Percentiles rank a stretch among this genome's conserved stretches.
Conservation (phyloP, 53 echinoderm and acorn worm genomes). For the Hippasteria phrygiana region DNA sequence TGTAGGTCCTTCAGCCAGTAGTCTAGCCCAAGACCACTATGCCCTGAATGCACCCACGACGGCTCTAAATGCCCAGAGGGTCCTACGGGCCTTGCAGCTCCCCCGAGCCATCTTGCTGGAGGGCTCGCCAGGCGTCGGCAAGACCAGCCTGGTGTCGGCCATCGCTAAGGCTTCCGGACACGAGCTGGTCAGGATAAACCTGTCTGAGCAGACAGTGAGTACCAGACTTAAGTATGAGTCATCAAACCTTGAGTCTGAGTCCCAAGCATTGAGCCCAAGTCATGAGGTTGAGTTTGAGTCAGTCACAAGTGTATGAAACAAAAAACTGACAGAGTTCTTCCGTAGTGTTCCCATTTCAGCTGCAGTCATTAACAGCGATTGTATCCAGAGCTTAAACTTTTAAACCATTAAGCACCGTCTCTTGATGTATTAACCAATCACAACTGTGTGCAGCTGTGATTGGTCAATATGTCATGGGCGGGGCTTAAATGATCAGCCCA, state of each 20-base stretch:
- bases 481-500: too few species aligned
- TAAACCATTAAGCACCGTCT: too few species aligned
- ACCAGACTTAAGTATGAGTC: background rate
- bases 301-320: too few species aligned
- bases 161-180: constrained; percentile 92
- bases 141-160: constrained; percentile 94
- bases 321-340: too few species aligned
- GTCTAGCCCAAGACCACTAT: constrained; percentile 60
- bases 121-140: constrained; percentile 97
- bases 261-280: background rate
- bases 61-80: constrained; percentile 83
- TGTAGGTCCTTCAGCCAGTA: constrained; percentile 59
- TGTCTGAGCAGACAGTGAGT: constrained; percentile 97
- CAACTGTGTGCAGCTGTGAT: too few species aligned
- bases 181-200: constrained; percentile 86
- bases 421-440: too few species aligned
- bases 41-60: constrained; percentile 95
- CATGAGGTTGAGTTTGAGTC: too few species aligned
- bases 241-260: background rate
- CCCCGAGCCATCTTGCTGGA: constrained; percentile 89
- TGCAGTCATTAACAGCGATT: too few species aligned
- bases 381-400: too few species aligned
- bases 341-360: too few species aligned
- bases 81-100: constrained; percentile 88
- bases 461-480: too few species aligned